These are phyloP conservation scores for Xiphophorus hellerii DNA, from an alignment of 2,113 vertebrate genomes.

Conservation along the genomic window DNA sequence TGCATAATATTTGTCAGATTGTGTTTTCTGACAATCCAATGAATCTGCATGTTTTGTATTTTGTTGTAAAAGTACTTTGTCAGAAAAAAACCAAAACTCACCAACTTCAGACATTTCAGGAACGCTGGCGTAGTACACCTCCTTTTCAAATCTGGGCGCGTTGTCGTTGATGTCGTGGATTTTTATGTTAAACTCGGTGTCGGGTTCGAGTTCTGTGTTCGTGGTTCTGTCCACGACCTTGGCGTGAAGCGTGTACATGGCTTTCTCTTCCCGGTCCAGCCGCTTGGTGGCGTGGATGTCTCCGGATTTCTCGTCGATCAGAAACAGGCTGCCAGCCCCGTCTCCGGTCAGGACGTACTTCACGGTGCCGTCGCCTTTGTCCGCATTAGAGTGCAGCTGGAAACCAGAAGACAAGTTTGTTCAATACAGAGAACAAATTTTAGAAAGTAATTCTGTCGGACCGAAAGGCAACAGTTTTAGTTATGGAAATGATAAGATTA, in stretches of 20 bases:
- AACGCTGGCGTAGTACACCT: conserved; percentile 89
- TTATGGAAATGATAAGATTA: too few relatives aligned
- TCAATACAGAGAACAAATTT: neutral
- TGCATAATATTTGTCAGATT: too few relatives aligned
- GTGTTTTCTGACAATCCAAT: too few relatives aligned
- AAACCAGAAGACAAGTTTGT: neutral
- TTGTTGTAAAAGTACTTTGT: neutral
- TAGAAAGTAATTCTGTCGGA: neutral
- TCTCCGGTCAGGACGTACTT: conserved; percentile 96
- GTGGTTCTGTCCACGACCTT: conserved; percentile 92
- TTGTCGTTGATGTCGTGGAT: conserved; percentile 99
- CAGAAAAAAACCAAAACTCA: conserved; percentile 74
- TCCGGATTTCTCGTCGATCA: conserved; percentile 97
- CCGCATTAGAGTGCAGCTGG: conserved; percentile 97
- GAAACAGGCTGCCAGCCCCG: conserved; percentile 92
- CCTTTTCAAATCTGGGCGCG: conserved; percentile 92
- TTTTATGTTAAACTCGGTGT: conserved; percentile 98
- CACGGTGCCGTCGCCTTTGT: conserved; percentile 93
- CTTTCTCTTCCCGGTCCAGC: conserved; percentile 96
- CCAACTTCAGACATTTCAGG: conserved; percentile 97
- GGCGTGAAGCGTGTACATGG: conserved; percentile 90
- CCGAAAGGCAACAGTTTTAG: too few relatives aligned
- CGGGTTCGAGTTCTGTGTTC: conserved; percentile 90
- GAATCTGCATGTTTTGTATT: neutral
- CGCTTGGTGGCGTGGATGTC: conserved; percentile 97